phyloP scores from a whole-genome alignment of 2,113 vertebrate genomes.

The Trachemys scripta region DNA sequence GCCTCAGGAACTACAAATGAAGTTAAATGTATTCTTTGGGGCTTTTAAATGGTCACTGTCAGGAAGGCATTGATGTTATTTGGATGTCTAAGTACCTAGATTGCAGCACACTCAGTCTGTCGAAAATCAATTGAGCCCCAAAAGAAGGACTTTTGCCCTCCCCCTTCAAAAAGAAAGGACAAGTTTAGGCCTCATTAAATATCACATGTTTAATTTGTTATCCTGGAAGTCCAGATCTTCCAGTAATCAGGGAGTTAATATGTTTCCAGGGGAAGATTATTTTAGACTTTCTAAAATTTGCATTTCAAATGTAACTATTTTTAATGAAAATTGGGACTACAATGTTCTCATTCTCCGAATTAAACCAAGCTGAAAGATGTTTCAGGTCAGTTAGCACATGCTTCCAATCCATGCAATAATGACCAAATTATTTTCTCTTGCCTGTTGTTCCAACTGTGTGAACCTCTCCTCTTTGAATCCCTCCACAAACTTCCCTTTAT shows the following conservation, averaged over 20 bases:
- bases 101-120: background rate
- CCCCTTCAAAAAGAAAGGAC: background rate
- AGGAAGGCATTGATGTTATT: background rate
- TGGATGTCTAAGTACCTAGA: background rate
- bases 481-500: background rate
- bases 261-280: background rate
- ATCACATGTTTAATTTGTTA: background rate
- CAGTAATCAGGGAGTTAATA: constrained; percentile 26
- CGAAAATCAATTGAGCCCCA: background rate
- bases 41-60: background rate
- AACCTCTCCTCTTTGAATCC: background rate
- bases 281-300: constrained; percentile 2
- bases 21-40: background rate
- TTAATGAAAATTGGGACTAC: constrained; percentile 28
- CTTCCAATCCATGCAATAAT: background rate
- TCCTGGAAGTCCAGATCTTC: background rate
- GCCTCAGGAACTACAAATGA: background rate
- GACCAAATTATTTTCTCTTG: background rate
- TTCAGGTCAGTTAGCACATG: constrained; percentile 41
- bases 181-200: background rate
- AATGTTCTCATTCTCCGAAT: constrained; percentile 53
- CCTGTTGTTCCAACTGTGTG: too few relatives aligned
- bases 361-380: constrained; percentile 46
- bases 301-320: constrained; percentile 32
- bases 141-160: background rate